Percentiles rank a stretch among this genome's conserved stretches.
phyloP scores from a whole-genome alignment of 2,888 invertebrate genomes.

The Rhaphigaster nebulosa region DNA sequence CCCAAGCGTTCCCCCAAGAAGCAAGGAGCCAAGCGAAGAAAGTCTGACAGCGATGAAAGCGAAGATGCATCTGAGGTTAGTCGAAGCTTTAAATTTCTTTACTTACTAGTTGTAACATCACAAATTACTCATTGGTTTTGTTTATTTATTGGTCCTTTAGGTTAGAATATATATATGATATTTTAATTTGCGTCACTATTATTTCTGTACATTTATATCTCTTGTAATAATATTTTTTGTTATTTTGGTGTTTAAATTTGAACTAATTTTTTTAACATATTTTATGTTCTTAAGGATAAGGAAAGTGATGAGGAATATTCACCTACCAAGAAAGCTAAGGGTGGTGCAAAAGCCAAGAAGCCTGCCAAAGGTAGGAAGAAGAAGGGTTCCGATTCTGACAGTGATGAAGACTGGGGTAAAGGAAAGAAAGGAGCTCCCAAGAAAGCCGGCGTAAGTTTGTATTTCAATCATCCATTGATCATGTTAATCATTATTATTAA shows the following conservation, averaged over 20 bases:
- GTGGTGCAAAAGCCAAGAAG: slow-evolving; percentile 70
- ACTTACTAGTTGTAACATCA: background rate
- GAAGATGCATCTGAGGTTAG: slow-evolving; percentile 67
- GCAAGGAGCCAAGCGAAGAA: slow-evolving; percentile 67
- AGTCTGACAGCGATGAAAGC: slow-evolving; percentile 67
- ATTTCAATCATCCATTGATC: background rate
- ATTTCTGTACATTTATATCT: too few species aligned
- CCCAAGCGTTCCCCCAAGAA: slow-evolving; percentile 74
- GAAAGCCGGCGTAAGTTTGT: slow-evolving; percentile 68
- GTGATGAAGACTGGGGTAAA: slow-evolving; percentile 79
- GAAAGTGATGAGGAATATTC: slow-evolving; percentile 76
- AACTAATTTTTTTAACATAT: slow-evolving; percentile 55
- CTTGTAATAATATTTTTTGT: too few species aligned
- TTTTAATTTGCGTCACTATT: too few species aligned
- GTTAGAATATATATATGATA: too few species aligned
- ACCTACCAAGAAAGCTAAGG: slow-evolving; percentile 72
- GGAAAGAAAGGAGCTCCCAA: slow-evolving; percentile 69
- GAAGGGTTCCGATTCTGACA: slow-evolving; percentile 78
- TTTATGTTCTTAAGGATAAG: slow-evolving; percentile 64
- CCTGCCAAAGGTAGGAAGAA: slow-evolving; percentile 71
- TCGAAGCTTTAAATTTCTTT: background rate
- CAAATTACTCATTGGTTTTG: too few species aligned
- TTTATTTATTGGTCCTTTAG: too few species aligned
- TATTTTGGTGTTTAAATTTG: too few species aligned
- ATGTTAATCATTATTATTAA: background rate